These are phyloP conservation scores for Venusia cambrica DNA, from an alignment of 2,888 invertebrate species.

Conservation along the genomic window DNA sequence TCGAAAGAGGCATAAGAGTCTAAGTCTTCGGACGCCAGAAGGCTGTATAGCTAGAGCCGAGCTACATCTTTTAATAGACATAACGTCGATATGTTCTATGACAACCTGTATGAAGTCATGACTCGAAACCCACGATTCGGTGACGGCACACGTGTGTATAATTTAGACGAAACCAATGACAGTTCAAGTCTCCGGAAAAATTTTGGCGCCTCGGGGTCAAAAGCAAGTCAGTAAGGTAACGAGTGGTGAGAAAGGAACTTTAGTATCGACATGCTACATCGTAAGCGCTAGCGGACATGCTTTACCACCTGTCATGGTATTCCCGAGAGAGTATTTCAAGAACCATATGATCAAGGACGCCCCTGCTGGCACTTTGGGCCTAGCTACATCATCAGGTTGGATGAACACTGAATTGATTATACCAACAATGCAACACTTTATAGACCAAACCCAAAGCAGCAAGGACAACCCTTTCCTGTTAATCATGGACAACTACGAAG, in stretches of 20 bases:
- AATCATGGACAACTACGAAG: constrained; percentile 32
- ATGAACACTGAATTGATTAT: constrained; percentile 45
- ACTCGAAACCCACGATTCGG: constrained; percentile 2
- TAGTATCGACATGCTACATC: constrained; percentile 27
- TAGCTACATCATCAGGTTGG: constrained; percentile 40
- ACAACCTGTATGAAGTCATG: constrained; percentile 9
- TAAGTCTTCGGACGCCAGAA: constrained; percentile 20
- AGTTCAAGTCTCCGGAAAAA: constrained; percentile 15
- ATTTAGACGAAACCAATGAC: constrained; percentile 13
- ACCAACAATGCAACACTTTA: constrained; percentile 46
- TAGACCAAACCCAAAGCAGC: constrained; percentile 34
- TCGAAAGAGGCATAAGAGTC: constrained; percentile 23
- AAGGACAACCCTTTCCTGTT: constrained; percentile 36
- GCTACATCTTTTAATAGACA: constrained; percentile 30
- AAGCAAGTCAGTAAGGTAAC: constrained; percentile 19
- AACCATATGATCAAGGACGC: constrained; percentile 6
- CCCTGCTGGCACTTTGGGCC: constrained; percentile 24
- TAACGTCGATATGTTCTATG: constrained; percentile 18
- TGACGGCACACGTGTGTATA: constrained; percentile 8
- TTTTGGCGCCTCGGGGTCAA: constrained; percentile 17
- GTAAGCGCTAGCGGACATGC: constrained; percentile 22
- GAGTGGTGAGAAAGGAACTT: constrained; percentile 14
- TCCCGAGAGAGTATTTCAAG: constrained; percentile 24
- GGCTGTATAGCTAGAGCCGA: constrained; percentile 27
- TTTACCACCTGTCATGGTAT: constrained; percentile 26